Evolutionary conservation across 2,888 invertebrate genomes (phyloP), one percentile per base, ranked within the genome.

Genomic region (Melanargia galathea): DNA sequence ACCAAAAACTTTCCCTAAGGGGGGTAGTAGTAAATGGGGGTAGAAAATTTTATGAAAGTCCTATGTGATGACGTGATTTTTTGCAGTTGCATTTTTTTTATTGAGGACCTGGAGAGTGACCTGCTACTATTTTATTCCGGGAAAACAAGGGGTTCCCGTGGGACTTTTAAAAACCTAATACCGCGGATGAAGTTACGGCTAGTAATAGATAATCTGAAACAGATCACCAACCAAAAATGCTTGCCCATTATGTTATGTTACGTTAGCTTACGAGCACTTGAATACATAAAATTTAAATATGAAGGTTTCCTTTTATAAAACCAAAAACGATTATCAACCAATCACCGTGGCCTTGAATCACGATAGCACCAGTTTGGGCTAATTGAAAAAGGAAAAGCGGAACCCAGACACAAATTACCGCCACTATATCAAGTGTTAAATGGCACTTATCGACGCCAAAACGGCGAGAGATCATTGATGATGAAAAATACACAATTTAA

Each of bases 361-460:
- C 83, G n/a, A n/a, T n/a, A n/a, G 83, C 80, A 78, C 79, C 86
- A 87, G 88, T 91, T 89, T 87, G 64, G 72, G 73, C 81, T 90
- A 90, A 91, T 91, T 90, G 91, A 91, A 90, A 90, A 89, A 81
- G 77, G 82, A 86, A 87, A 87, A 87, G 80, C 78, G 81, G 79
- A 81, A 81, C 81, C 77, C 79, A 79, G 76, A 77, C 86, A 84
- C 87, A 88, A 89, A 91, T 91, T 91, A 91, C 84, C 75, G 86
- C 87, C 90, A 91, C 90, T 91, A 90, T 76, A 91, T 91, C 91
- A 91, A 87, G 90, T 90, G 91, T 87, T 90, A 90, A 90, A 87
- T 85, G 89, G 84, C 85, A 89, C 82, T 90, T 90, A 90, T 85
- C 83, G 86, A 82, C 84, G 82, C 86, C 85, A 86, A 86, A 86